Evolutionary conservation across 2,113 vertebrate genomes (phyloP), one percentile per base, ranked within the genome.

Genomic region (Elgaria multicarinata): DNA sequence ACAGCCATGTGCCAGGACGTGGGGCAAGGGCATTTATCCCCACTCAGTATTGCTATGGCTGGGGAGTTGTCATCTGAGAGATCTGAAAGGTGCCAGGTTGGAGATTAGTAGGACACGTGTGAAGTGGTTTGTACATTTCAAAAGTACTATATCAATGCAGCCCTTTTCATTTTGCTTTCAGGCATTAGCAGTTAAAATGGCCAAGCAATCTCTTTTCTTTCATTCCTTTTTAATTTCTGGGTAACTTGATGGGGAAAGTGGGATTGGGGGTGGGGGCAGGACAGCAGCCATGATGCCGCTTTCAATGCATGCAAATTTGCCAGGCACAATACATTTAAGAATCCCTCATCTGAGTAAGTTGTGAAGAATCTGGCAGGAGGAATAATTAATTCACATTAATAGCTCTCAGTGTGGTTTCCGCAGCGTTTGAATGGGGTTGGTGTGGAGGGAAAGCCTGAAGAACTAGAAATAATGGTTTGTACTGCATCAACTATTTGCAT

Each of bases 311-410:
- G 91, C 91, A 96, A 91, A 95, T 95, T 93, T 94, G 85, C 89
- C 90, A 92, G 87, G 94, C 95, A 93, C 64, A 91, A 93, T 94
- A 88, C 87, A 90, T 96, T 94, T 94, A 96, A 95, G 93, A 96
- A 96, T 93, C 92, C 85, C 90, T 96, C 92, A 85, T 94, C 92
- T 94, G 92, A 96, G 87, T n/a, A 89, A 96, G 72, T 10, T 89
- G 87, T 93, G 94, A 97, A 94, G 94, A 93, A 96, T 93, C 91
- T 95, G 95, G 93, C 95, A 93, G 93, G 95, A 95, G 87, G 86
- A 92, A 95, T 95, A 95, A 96, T 95, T 96, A 96, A 97, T 96
- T 96, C 94, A 93, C 91, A 85, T 96, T 96, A 96, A 96, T 94
- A 95, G 95, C 95, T 96, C 92, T 96, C 91, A 75, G 83, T 66